phyloP scores from a whole-genome alignment of 2,888 invertebrate genomes.

The Labia minor region DNA sequence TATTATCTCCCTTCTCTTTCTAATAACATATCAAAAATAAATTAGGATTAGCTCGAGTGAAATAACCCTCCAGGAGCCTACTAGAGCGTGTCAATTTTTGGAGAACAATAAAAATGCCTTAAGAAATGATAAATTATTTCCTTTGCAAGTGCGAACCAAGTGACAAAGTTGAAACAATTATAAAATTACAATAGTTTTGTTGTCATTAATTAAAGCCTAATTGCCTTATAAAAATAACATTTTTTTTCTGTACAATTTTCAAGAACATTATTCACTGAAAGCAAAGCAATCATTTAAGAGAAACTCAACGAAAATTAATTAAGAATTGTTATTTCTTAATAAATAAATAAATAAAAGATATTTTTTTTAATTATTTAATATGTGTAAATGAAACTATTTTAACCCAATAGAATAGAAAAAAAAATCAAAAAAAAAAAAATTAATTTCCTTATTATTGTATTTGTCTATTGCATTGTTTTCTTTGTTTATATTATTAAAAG shows the following conservation, averaged over 20 bases:
- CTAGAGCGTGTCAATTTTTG: slow-evolving; percentile 13
- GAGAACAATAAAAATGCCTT: slow-evolving; percentile 7
- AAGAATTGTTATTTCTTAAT: too few species aligned
- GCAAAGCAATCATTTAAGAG: neutral
- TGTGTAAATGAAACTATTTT: too few species aligned
- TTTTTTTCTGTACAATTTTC: neutral
- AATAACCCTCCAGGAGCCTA: slow-evolving; percentile 2
- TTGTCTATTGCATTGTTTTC: too few species aligned
- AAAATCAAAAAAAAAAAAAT: too few species aligned
- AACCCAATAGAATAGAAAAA: too few species aligned
- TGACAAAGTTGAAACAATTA: neutral
- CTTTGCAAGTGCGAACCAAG: slow-evolving; percentile 8
- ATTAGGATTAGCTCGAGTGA: neutral
- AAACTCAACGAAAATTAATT: too few species aligned
- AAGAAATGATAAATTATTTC: slow-evolving; percentile 13
- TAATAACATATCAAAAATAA: neutral
- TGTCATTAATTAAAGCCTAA: slow-evolving; percentile 7
- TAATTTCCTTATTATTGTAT: too few species aligned
- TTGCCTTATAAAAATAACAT: neutral
- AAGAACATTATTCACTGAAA: neutral
- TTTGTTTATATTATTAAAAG: too few species aligned
- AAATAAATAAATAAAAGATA: too few species aligned
- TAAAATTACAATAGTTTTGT: slow-evolving; percentile 5
- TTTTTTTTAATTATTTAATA: too few species aligned
- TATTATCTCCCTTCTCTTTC: neutral